Conservation (phyloP, 2,888 invertebrate species). For the Eugnorisma glareosa region DNA sequence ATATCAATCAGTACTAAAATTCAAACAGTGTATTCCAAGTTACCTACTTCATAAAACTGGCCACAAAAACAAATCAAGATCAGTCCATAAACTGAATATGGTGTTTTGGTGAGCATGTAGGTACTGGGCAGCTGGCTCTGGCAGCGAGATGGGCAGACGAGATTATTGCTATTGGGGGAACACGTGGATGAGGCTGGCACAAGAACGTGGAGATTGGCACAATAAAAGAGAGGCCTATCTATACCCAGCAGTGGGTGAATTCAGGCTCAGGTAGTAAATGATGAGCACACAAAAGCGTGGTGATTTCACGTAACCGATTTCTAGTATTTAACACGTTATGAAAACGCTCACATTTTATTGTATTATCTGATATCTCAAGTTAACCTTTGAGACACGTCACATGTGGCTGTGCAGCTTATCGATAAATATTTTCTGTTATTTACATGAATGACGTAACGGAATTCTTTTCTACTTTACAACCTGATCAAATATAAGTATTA, state of each 20-base stretch:
- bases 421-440: constrained; percentile 3
- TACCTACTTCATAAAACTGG: not conserved
- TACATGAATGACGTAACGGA: not conserved
- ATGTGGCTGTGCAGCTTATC: constrained; percentile 10
- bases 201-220: not conserved
- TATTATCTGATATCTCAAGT: not conserved
- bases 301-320: not conserved
- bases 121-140: not conserved
- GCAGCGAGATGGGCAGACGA: not conserved
- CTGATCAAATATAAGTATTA: not conserved
- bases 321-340: not conserved
- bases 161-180: not conserved
- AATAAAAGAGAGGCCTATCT: not conserved
- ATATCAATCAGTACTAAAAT: too few species aligned
- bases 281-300: not conserved
- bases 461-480: not conserved
- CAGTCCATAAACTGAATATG: not conserved
- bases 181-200: not conserved
- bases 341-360: not conserved
- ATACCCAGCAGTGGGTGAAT: not conserved
- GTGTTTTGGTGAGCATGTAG: not conserved
- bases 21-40: not conserved
- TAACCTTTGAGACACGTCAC: constrained; percentile 12
- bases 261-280: not conserved
- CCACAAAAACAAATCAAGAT: not conserved